phyloP scores from a whole-genome alignment of 2,113 vertebrate genomes.

The Neoarius graeffei region DNA sequence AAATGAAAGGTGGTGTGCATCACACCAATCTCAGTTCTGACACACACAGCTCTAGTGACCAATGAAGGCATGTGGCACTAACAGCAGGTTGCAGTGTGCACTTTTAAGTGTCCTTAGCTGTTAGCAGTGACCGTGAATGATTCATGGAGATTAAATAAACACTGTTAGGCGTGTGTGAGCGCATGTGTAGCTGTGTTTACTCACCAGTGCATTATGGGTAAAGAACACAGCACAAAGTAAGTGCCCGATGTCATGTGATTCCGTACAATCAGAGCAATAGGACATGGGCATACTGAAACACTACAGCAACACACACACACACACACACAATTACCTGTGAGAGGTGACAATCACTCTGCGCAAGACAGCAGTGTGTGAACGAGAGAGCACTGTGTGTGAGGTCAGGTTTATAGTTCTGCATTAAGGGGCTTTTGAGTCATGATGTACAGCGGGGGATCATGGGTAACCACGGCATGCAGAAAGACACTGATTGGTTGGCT shows the following conservation, averaged over 20 bases:
- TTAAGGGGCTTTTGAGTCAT: too few relatives aligned
- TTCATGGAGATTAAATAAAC: slow-evolving; percentile 4
- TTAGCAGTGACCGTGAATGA: not conserved
- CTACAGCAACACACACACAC: not conserved
- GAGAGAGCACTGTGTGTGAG: too few relatives aligned
- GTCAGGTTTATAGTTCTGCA: too few relatives aligned
- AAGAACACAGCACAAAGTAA: not conserved
- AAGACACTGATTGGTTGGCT: too few relatives aligned
- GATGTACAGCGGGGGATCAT: not conserved
- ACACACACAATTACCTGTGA: not conserved
- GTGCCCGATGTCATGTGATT: not conserved
- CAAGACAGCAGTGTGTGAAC: too few relatives aligned
- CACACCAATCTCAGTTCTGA: too few relatives aligned
- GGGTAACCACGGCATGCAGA: not conserved
- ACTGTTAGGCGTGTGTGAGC: not conserved
- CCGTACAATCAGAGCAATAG: not conserved
- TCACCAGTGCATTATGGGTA: not conserved
- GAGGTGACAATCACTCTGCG: not conserved
- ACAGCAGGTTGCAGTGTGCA: not conserved
- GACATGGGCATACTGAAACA: not conserved
- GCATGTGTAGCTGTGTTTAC: not conserved
- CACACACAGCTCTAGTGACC: not conserved
- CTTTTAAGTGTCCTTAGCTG: not conserved
- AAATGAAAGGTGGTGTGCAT: too few relatives aligned
- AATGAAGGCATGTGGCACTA: not conserved